Evolutionary conservation across 2,888 invertebrate species (phyloP).

Genomic region (Digitonthophagus gazella): DNA sequence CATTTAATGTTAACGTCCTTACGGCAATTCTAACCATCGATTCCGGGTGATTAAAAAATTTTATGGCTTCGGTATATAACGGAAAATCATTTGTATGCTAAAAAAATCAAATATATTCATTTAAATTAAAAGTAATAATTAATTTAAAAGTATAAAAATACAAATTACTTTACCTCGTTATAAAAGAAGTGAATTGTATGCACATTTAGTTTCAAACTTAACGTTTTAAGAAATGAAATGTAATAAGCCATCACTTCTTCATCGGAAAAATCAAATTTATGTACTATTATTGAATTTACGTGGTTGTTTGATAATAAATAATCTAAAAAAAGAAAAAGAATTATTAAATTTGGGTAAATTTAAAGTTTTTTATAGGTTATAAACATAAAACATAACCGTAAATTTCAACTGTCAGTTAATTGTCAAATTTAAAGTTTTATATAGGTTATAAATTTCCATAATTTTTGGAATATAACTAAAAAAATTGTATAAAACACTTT

Average conservation of each 20-base stretch:
- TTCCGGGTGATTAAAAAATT: conserved; percentile 98
- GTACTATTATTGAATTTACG: conserved; percentile 98
- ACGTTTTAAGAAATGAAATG: conserved; percentile 97
- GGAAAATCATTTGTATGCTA: conserved; percentile 99
- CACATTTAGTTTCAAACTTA: conserved; percentile 94
- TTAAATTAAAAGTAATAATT: too few species aligned
- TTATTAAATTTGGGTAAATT: conserved; percentile 16
- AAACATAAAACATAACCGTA: too few species aligned
- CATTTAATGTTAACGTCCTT: conserved; percentile 94
- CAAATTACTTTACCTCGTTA: conserved; percentile 77
- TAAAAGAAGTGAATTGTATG: conserved; percentile 99
- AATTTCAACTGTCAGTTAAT: too few species aligned
- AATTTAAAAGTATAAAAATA: too few species aligned
- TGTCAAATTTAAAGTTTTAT: too few species aligned
- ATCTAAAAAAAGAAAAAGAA: conserved; percentile 65
- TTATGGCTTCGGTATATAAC: conserved; percentile 97
- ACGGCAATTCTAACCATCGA: conserved; percentile 99
- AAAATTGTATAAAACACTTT: too few species aligned
- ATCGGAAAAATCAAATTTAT: conserved; percentile 99
- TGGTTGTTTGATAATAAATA: conserved; percentile 99
- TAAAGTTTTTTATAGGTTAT: too few species aligned
- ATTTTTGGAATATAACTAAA: too few species aligned
- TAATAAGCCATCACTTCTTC: conserved; percentile 99
- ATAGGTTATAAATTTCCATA: too few species aligned
- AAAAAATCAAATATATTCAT: conserved; percentile 35